These are phyloP conservation scores for Origma solitaria DNA, from an alignment of 2,113 vertebrate genomes.

Conservation along the genomic window DNA sequence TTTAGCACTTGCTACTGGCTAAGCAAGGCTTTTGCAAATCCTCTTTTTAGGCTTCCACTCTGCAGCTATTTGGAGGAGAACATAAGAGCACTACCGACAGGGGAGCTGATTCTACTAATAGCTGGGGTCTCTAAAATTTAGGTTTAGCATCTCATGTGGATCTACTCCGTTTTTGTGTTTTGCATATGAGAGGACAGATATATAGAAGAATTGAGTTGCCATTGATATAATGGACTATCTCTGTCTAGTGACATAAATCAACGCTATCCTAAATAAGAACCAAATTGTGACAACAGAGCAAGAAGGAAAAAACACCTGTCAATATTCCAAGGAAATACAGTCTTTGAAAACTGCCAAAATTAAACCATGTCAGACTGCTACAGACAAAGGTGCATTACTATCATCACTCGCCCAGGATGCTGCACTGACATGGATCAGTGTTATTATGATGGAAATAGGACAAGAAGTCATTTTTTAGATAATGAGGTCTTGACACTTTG, in stretches of 20 bases:
- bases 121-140: background rate
- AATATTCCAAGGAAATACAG: background rate
- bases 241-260: background rate
- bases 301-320: background rate
- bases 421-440: accelerated
- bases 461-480: background rate
- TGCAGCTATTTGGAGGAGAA: background rate
- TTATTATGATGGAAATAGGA: background rate
- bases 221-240: background rate
- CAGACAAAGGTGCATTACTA: background rate
- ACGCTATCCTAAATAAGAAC: background rate
- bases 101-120: background rate
- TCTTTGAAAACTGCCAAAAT: conserved; percentile 10
- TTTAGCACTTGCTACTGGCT: background rate
- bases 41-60: background rate
- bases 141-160: background rate
- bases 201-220: background rate
- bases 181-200: background rate
- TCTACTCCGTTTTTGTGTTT: background rate
- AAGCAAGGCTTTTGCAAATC: background rate
- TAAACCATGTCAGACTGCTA: background rate
- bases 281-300: background rate
- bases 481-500: background rate
- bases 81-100: background rate
- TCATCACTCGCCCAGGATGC: accelerated